These are phyloP conservation scores for Pantherophis vulpinus DNA, from an alignment of 2,797 vertebrate genomes.

Conservation along the genomic window DNA sequence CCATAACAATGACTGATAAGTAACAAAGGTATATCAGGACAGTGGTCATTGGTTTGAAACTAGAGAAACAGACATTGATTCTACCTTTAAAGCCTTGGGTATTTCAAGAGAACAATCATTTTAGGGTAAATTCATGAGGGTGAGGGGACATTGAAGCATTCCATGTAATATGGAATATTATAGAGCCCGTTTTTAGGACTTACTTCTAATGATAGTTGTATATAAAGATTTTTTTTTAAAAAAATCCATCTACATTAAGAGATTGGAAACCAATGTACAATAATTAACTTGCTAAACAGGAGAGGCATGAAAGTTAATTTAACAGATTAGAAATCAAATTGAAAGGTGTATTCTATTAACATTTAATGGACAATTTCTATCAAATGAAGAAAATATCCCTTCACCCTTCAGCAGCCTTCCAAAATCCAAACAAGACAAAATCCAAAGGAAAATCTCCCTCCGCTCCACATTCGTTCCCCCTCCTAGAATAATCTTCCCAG, in stretches of 20 bases:
- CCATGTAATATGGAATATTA: conserved; percentile 47
- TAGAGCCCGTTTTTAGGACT: conserved; percentile 47
- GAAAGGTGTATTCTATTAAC: too few relatives aligned
- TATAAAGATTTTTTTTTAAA: not conserved
- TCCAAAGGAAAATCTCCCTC: not conserved
- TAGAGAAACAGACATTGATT: conserved; percentile 19
- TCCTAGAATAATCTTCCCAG: not conserved
- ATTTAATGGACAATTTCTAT: not conserved
- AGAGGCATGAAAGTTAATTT: not conserved
- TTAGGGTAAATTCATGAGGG: conserved; percentile 32
- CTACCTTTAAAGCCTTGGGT: not conserved
- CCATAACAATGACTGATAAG: conserved; percentile 71
- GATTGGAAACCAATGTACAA: not conserved
- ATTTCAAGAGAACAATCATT: conserved; percentile 13
- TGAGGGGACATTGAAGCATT: conserved; percentile 48
- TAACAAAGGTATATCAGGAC: conserved; percentile 60
- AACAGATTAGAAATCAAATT: not conserved
- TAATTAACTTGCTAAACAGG: not conserved
- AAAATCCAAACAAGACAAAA: not conserved
- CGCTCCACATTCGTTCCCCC: not conserved
- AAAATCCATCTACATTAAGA: not conserved
- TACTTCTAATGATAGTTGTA: not conserved
- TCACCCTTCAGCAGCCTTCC: not conserved
- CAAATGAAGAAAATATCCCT: not conserved
- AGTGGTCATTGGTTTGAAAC: conserved; percentile 40